Evolutionary conservation across 2,797 vertebrate genomes (phyloP).

Genomic region (Holocentrus rufus): DNA sequence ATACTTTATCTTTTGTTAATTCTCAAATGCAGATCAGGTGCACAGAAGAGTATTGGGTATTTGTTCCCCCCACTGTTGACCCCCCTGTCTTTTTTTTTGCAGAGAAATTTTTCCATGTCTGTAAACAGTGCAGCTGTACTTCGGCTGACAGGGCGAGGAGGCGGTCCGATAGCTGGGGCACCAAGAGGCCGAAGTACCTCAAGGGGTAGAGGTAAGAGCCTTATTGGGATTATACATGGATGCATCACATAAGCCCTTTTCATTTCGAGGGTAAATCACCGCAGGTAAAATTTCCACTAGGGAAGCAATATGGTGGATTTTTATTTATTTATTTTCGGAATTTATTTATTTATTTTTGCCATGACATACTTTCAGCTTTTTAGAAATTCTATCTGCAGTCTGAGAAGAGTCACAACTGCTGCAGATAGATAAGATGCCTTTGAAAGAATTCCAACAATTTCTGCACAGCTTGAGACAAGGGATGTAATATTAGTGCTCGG

Average conservation of each 20-base stretch:
- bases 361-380: background rate
- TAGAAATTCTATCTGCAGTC: slow-evolving; percentile 10
- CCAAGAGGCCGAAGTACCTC: slow-evolving; percentile 98
- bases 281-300: background rate
- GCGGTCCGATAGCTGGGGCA: slow-evolving; percentile 91
- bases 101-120: slow-evolving; percentile 99
- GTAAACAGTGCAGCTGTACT: slow-evolving; percentile 98
- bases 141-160: slow-evolving; percentile 92
- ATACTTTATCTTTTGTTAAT: background rate
- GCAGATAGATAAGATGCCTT: slow-evolving; percentile 41
- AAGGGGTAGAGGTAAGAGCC: slow-evolving; percentile 93
- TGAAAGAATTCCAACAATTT: slow-evolving; percentile 35
- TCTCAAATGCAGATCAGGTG: slow-evolving; percentile 11
- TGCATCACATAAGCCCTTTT: slow-evolving; percentile 1
- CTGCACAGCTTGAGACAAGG: slow-evolving; percentile 27
- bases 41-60: background rate
- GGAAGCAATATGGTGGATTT: background rate
- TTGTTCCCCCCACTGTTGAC: background rate
- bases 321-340: too few species aligned
- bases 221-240: background rate
- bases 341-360: too few species aligned
- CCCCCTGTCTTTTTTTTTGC: slow-evolving; percentile 71
- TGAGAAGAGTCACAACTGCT: slow-evolving; percentile 35
- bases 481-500: slow-evolving; percentile 37
- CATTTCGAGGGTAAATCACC: background rate